These are phyloP conservation scores for Eilema depressum DNA, from an alignment of 2,888 invertebrate species.

Conservation along the genomic window DNA sequence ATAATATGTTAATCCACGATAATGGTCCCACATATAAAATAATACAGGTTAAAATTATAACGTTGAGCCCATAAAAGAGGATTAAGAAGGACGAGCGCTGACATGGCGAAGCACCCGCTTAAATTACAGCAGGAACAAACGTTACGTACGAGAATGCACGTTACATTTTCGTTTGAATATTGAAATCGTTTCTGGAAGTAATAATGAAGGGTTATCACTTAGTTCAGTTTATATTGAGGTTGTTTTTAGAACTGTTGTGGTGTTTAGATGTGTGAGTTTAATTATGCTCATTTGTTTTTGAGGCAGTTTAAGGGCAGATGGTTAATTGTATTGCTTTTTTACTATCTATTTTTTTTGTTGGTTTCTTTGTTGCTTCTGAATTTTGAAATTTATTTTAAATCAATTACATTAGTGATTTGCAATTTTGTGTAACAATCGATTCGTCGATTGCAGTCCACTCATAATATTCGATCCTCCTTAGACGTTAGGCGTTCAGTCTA, in stretches of 20 bases:
- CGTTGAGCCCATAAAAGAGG: constrained; percentile 69
- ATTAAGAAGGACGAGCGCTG: constrained; percentile 70
- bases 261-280: neutral
- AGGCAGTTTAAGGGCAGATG: neutral
- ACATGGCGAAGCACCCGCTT: constrained; percentile 56
- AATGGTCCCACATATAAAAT: constrained; percentile 74
- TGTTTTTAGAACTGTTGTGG: constrained; percentile 17
- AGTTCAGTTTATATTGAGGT: constrained; percentile 45
- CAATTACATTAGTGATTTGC: neutral
- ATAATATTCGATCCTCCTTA: no score
- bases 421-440: no score
- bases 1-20: constrained; percentile 71
- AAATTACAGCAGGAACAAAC: constrained; percentile 44
- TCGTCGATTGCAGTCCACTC: no score
- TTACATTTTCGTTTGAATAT: constrained; percentile 49
- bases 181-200: constrained; percentile 53
- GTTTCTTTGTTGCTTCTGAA: neutral
- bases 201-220: constrained; percentile 58
- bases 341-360: neutral
- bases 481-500: no score
- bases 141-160: constrained; percentile 31
- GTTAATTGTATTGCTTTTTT: neutral
- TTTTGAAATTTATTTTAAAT: neutral
- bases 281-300: neutral
- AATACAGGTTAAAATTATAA: constrained; percentile 79